A percentile compares a stretch with the other conserved stretches of the same genome.
Conservation (phyloP, 2,797 vertebrate species). For the Huso huso region DNA sequence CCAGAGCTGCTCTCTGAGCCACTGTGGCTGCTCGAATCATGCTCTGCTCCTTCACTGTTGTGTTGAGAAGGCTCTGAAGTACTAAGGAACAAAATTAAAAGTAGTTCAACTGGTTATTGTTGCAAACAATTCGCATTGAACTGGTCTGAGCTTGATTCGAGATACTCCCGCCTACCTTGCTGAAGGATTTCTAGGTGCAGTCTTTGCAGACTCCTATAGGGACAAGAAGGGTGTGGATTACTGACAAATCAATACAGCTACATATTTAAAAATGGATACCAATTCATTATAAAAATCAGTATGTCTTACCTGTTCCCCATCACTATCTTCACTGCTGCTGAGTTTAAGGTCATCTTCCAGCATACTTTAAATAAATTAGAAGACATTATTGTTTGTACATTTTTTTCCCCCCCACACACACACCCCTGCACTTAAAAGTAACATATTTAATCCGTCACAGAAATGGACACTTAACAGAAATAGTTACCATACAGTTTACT, state of each 20-base stretch:
- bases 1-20: slow-evolving; percentile 96
- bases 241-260: background rate
- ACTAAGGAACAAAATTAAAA: slow-evolving; percentile 30
- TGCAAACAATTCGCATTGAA: background rate
- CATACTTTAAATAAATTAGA: slow-evolving; percentile 54
- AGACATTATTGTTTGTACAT: too few relatives aligned
- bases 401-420: too few relatives aligned
- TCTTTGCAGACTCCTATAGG: slow-evolving; percentile 77
- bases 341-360: slow-evolving; percentile 93
- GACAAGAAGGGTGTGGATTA: background rate
- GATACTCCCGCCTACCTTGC: slow-evolving; percentile 65
- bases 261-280: background rate
- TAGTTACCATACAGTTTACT: too few relatives aligned
- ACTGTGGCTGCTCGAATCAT: slow-evolving; percentile 93
- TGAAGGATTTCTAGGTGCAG: slow-evolving; percentile 79
- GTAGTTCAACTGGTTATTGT: background rate
- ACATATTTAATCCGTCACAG: background rate
- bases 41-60: slow-evolving; percentile 88
- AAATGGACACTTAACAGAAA: background rate
- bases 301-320: slow-evolving; percentile 79
- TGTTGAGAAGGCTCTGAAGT: slow-evolving; percentile 69
- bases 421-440: too few relatives aligned
- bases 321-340: slow-evolving; percentile 97
- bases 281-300: background rate
- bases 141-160: background rate